These are phyloP conservation scores for Isichthys henryi DNA, from an alignment of 2,113 vertebrate genomes.

Conservation along the genomic window DNA sequence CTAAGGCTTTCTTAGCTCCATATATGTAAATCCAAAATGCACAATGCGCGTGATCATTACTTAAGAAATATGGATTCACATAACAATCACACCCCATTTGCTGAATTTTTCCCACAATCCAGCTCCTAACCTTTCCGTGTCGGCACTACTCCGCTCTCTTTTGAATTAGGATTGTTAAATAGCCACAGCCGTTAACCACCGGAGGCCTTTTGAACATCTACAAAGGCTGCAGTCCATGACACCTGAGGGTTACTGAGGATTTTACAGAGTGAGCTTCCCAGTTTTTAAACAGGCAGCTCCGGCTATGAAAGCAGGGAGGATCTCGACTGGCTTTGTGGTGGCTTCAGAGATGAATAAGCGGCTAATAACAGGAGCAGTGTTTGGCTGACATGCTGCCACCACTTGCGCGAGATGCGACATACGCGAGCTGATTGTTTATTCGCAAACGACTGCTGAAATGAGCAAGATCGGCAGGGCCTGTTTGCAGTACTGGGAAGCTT, in stretches of 20 bases:
- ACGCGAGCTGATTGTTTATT: not conserved
- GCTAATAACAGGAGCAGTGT: not conserved
- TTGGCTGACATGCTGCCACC: not conserved
- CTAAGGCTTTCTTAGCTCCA: not conserved
- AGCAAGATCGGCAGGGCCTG: not conserved
- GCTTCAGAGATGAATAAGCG: not conserved
- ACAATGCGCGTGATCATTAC: not conserved
- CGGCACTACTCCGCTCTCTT: not conserved
- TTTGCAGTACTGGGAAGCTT: not conserved
- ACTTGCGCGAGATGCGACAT: not conserved
- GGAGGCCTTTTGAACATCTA: not conserved
- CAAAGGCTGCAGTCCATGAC: not conserved
- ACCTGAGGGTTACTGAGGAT: not conserved
- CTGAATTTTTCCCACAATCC: not conserved
- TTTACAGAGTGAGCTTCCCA: not conserved
- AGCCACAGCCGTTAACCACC: not conserved
- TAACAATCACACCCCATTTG: not conserved
- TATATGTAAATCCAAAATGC: not conserved
- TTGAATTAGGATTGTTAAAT: not conserved
- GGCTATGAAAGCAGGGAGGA: not conserved
- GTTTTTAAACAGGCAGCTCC: not conserved
- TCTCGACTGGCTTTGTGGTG: not conserved
- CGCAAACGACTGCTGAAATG: not conserved
- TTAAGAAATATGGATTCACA: not conserved
- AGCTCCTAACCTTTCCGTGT: not conserved